Percentiles rank a stretch among this genome's conserved stretches.
Evolutionary conservation across 2,113 vertebrate species (phyloP).

Genomic region (Beaufortia kweichowensis): DNA sequence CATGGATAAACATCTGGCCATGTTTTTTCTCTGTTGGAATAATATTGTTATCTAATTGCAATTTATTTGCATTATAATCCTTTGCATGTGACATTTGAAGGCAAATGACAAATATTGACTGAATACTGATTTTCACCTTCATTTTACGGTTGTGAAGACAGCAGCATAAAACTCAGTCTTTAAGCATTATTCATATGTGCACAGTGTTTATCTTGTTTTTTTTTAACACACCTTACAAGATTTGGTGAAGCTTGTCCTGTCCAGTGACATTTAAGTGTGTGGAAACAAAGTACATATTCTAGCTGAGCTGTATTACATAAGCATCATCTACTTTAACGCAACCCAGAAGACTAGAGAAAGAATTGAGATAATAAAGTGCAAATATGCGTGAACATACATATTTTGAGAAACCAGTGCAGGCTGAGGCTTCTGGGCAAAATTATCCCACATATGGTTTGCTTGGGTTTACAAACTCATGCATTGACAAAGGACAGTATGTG

Average conservation of each 20-base stretch:
- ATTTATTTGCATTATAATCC: not conserved
- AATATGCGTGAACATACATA: conserved; percentile 1
- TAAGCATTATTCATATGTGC: not conserved
- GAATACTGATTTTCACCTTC: too few species aligned
- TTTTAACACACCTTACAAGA: conserved; percentile 34
- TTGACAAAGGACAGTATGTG: too few species aligned
- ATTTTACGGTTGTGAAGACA: too few species aligned
- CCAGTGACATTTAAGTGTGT: conserved; percentile 28
- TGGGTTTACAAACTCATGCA: too few species aligned
- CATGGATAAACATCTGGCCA: conserved; percentile 3
- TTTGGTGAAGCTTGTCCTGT: too few species aligned
- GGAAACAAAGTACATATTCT: conserved; percentile 3
- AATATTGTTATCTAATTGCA: not conserved
- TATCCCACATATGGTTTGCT: too few species aligned
- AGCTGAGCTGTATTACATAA: conserved; percentile 25
- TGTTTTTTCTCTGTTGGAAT: not conserved
- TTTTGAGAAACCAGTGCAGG: not conserved
- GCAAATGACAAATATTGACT: not conserved
- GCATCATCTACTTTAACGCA: conserved; percentile 7
- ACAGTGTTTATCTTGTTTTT: not conserved
- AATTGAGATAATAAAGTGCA: conserved; percentile 4
- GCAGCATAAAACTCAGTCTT: too few species aligned
- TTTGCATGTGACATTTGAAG: not conserved
- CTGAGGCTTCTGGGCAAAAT: conserved; percentile 21
- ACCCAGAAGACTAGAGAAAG: not conserved